Evolutionary conservation across 1,140 invertebrate species (phyloP).

Genomic region (Drosophila tropicalis): DNA sequence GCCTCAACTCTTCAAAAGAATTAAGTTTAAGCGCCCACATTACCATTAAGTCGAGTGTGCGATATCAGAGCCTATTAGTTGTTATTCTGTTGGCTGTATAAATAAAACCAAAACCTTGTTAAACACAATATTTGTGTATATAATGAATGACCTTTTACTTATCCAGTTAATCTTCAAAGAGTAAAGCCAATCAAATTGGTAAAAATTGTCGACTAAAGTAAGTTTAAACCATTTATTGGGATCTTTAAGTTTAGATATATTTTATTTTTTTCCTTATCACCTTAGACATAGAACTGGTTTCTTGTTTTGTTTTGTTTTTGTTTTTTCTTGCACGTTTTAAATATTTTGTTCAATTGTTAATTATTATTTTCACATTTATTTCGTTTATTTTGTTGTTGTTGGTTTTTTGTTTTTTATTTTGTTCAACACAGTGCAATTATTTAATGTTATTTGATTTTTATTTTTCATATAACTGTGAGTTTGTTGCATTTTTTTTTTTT

Average conservation of each 20-base stretch:
- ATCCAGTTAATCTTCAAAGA: too few relatives aligned
- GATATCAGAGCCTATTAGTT: too few relatives aligned
- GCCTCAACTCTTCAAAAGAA: too few relatives aligned
- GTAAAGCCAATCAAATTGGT: too few relatives aligned
- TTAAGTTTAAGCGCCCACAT: too few relatives aligned
- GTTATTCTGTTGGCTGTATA: too few relatives aligned
- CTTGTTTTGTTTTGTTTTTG: neutral
- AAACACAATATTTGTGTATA: too few relatives aligned
- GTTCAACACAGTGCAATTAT: conserved; percentile 42
- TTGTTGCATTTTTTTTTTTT: conserved; percentile 6
- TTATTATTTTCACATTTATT: conserved; percentile 31
- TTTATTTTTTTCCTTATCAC: conserved; percentile 42
- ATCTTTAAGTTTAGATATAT: conserved; percentile 37
- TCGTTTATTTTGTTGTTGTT: neutral
- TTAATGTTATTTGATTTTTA: conserved; percentile 38
- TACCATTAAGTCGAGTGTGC: too few relatives aligned
- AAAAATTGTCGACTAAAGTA: neutral
- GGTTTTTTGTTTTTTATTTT: neutral
- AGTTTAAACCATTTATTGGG: neutral
- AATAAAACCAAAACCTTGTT: too few relatives aligned
- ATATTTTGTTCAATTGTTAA: conserved; percentile 26
- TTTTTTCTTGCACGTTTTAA: neutral
- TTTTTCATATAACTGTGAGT: conserved; percentile 29
- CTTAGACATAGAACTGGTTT: conserved; percentile 35
- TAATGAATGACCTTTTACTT: too few relatives aligned